These are phyloP conservation scores for Hozukius guyotensis DNA, from an alignment of 2,797 vertebrate species.

Conservation along the genomic window DNA sequence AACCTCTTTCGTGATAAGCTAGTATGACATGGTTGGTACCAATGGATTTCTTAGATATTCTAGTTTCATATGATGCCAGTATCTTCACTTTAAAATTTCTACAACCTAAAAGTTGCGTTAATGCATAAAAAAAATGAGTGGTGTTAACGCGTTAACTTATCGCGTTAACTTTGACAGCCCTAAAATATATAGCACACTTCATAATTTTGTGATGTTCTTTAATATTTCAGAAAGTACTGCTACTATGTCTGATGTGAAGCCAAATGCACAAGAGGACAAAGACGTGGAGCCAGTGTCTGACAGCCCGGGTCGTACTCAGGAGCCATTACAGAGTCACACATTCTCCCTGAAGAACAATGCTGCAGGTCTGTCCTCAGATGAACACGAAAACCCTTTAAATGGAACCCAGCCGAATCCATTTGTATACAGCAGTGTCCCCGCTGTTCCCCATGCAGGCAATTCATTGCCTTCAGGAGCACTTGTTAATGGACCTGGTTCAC, in stretches of 20 bases:
- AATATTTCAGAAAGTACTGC: constrained; percentile 84
- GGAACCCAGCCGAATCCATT: constrained; percentile 93
- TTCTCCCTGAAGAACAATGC: constrained; percentile 88
- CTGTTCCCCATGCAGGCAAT: constrained; percentile 90
- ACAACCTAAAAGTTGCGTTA: not conserved
- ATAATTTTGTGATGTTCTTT: constrained; percentile 45
- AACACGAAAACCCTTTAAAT: constrained; percentile 96
- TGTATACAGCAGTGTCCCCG: constrained; percentile 91
- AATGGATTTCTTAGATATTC: no score
- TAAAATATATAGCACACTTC: not conserved
- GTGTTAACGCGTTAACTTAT: not conserved
- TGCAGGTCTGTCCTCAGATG: constrained; percentile 88
- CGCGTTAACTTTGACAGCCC: not conserved
- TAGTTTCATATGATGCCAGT: not conserved
- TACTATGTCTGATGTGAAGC: constrained; percentile 89
- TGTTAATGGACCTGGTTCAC: constrained; percentile 99
- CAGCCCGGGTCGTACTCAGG: constrained; percentile 84
- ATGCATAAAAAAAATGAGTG: not conserved
- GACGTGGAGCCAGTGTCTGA: constrained; percentile 84
- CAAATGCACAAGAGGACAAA: constrained; percentile 89
- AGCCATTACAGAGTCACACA: constrained; percentile 87
- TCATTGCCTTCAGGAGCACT: constrained; percentile 92
- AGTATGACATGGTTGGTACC: not conserved
- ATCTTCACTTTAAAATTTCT: not conserved
- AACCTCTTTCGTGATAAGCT: not conserved